phyloP scores from a whole-genome alignment of 2,797 vertebrate genomes.

The Argya squamiceps region DNA sequence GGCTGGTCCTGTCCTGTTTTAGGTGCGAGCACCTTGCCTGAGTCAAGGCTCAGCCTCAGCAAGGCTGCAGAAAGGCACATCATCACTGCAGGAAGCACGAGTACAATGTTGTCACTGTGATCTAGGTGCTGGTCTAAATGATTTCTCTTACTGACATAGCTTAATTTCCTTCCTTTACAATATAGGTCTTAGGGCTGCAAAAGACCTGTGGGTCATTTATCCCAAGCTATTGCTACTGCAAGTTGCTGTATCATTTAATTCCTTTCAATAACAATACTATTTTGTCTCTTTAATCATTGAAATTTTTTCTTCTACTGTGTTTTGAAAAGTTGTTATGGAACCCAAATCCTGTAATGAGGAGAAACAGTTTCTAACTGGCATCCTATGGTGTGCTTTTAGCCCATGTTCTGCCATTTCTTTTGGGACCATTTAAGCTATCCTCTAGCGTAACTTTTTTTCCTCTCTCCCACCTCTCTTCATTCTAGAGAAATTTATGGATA shows the following conservation, averaged over 20 bases:
- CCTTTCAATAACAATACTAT: background rate
- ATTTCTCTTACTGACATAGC: background rate
- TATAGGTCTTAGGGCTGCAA: background rate
- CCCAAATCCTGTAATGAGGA: background rate
- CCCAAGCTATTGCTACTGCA: background rate
- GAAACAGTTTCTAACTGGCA: background rate
- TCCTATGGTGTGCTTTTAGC: background rate
- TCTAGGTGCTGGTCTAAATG: background rate
- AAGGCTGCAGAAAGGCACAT: background rate
- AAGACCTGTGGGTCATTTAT: background rate
- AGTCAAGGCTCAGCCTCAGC: background rate
- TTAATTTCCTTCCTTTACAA: background rate
- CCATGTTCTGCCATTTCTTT: background rate
- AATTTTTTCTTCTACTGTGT: background rate
- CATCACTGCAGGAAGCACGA: background rate
- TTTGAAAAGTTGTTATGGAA: background rate
- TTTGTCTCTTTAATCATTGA: background rate
- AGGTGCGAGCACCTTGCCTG: background rate
- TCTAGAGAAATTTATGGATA: background rate
- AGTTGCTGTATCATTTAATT: background rate
- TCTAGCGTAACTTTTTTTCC: background rate
- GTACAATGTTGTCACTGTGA: background rate
- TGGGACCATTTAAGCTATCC: background rate
- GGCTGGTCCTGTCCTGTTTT: background rate
- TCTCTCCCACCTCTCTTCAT: background rate